These are phyloP conservation scores for zebrafish (Danio rerio) DNA, from an alignment of 2,113 vertebrate species.

Conservation along the genomic window GRCz12tu NC_133197.1:10235501-10236000, in stretches of 20 bases:
- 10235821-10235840: too few species aligned
- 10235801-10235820: too few species aligned
- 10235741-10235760: too few species aligned
- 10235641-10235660: neutral
- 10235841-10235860: too few species aligned
- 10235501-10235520: neutral
- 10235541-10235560: neutral
- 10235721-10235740: too few species aligned
- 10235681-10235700: constrained; percentile 54
- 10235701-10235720: constrained; percentile 24
- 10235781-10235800: too few species aligned
- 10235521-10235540: neutral
- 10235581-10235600: neutral
- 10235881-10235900: too few species aligned
- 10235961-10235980: constrained; percentile 45
- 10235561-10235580: neutral
- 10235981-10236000: constrained; percentile 57
- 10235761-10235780: too few species aligned
- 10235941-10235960: neutral
- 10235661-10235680: neutral
- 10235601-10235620: constrained; percentile 66
- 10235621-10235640: neutral
- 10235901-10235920: too few species aligned
- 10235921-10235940: neutral
- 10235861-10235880: too few species aligned